Percentiles rank a stretch among this genome's conserved stretches.
Conservation (phyloP, 2,113 vertebrate genomes). For the Brachionichthys hirsutus region DNA sequence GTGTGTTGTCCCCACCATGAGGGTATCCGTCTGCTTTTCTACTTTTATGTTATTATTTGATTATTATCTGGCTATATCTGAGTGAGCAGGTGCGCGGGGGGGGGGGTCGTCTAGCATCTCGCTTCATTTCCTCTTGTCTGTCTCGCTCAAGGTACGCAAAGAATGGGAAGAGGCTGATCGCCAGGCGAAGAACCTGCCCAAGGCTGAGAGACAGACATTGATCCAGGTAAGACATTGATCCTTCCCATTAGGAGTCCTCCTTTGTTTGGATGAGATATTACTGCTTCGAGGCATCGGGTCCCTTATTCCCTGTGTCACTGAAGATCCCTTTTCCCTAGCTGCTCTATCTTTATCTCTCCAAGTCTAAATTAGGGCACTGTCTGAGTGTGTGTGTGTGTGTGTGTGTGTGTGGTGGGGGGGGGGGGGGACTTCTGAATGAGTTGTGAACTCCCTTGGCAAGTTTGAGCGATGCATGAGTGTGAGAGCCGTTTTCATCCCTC, state of each 20-base stretch:
- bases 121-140: background rate
- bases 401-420: too few species aligned
- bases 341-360: conserved; percentile 57
- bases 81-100: background rate
- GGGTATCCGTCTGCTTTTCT: too few species aligned
- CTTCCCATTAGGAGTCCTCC: conserved; percentile 12
- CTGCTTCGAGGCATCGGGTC: conserved; percentile 29
- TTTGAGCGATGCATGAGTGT: conserved; percentile 30
- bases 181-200: conserved; percentile 94
- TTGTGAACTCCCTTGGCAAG: too few species aligned
- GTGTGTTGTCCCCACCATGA: too few species aligned
- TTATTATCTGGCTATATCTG: background rate
- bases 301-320: conserved; percentile 36
- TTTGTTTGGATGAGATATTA: conserved; percentile 52
- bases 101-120: background rate
- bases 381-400: too few species aligned
- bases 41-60: too few species aligned
- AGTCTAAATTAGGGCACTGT: conserved; percentile 49
- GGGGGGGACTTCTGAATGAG: conserved; percentile 52
- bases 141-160: conserved; percentile 85
- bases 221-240: conserved; percentile 85
- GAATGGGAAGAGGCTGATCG: conserved; percentile 97
- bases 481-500: conserved; percentile 10
- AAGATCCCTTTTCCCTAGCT: conserved; percentile 40
- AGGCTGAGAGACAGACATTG: conserved; percentile 92